Evolutionary conservation across 2,888 invertebrate genomes (phyloP).

Genomic region (Caenorhabditis uteleia): DNA sequence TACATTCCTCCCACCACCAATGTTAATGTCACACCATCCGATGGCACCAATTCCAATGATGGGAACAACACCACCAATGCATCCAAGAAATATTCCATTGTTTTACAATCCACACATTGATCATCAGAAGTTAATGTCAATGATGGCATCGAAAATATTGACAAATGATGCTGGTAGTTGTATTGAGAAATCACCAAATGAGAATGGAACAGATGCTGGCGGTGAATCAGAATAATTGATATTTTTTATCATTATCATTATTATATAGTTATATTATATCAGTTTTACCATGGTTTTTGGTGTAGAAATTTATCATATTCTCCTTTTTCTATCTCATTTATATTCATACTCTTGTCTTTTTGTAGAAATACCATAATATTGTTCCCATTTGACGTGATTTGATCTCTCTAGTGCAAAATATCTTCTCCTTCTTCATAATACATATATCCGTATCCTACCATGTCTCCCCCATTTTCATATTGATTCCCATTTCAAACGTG

Average conservation of each 20-base stretch:
- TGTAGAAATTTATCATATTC: no score
- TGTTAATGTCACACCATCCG: not conserved
- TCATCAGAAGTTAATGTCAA: constrained; percentile 31
- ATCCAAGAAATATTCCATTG: constrained; percentile 15
- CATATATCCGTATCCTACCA: not conserved
- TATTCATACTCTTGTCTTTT: no score
- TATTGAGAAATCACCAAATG: no score
- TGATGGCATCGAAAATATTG: constrained; percentile 35
- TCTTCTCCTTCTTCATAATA: not conserved
- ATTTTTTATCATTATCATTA: no score
- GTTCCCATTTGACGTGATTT: constrained; percentile 3
- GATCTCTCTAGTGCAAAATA: not conserved
- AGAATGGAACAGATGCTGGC: constrained; percentile 6
- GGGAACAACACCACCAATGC: constrained; percentile 27
- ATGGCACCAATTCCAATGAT: not conserved
- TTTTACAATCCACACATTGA: constrained; percentile 28
- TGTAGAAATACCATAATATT: constrained; percentile 3
- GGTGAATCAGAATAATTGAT: not conserved
- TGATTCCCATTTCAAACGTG: constrained; percentile 1
- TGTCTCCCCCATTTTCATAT: not conserved
- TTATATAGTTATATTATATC: no score
- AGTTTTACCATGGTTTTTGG: no score
- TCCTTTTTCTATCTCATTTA: no score
- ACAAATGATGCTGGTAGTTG: no score
- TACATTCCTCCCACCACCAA: constrained; percentile 31